Base-by-base conservation (phyloP, 1,140 invertebrate species). In the Araneus ventricosus region DNA sequence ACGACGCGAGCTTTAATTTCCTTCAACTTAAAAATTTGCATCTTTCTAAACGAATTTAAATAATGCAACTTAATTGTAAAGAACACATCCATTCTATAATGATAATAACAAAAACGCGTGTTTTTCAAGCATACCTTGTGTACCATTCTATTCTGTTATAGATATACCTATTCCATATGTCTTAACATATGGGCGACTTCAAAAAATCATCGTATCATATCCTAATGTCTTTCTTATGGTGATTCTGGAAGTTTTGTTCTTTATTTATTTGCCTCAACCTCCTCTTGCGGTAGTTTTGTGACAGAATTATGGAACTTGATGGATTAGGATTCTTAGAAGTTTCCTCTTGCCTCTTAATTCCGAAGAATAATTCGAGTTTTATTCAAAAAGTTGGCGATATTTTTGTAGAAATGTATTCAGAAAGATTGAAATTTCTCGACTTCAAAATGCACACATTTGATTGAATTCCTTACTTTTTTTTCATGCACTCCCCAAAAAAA, bases 251-350 rank as follows among this genome's bases (percentile, higher is more conserved):
- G 8, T 63, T 63, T 63, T 63, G 24, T 63, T 63, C 20, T 63
- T 24, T 63, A 63, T 63, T 63, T 63, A 63, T 63, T 63, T 63
- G 59, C 24, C 59, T n/a, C 22, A n/a, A 5, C 22, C 24, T 63
- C 24, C 59, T n/a, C 24, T n/a, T n/a, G 59, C n/a, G 17, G 20
- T 63, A 63, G 59, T 63, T 63, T n/a, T 63, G 59, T 63, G 59
- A 63, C 59, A 63, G 59, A 63, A n/a, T 24, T 63, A 63, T 63
- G 59, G 59, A 63, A 63, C 59, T 63, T 63, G 59, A 63, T 63
- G 59, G 59, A 63, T 63, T 63, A 22, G 59, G 20, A 63, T 63
- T n/a, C n/a, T 22, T 63, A 63, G 59, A 63, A 63, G 7, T n/a
- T 63, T 63, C n/a, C 20, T 63, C n/a, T 63, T 63, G 59, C 59